A percentile compares a stretch with the other conserved stretches of the same genome.
These are phyloP conservation scores for Papilio machaon DNA, from an alignment of 1,140 invertebrate species.

Conservation along the genomic window DNA sequence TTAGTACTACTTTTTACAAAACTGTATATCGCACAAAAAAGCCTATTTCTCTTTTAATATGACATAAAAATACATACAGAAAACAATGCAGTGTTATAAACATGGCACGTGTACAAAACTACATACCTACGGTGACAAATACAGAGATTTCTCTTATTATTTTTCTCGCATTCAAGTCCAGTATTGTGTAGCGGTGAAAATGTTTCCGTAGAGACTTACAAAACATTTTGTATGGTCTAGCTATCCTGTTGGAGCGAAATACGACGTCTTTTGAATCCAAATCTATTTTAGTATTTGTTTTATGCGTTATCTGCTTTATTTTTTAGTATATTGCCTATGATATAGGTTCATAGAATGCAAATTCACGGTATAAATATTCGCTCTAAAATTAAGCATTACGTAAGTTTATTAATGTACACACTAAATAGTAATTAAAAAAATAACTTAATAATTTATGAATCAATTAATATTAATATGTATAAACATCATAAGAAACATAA, in stretches of 20 bases:
- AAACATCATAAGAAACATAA: neutral
- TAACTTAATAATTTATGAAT: no score
- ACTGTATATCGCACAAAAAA: neutral
- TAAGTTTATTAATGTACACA: neutral
- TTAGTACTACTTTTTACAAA: neutral
- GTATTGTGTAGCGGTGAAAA: neutral
- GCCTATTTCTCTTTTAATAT: neutral
- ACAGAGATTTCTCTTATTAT: neutral
- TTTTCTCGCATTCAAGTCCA: neutral
- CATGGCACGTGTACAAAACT: constrained; percentile 9
- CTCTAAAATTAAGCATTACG: no score
- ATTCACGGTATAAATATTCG: no score
- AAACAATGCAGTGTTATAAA: constrained; percentile 3
- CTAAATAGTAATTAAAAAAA: no score
- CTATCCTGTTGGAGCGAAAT: constrained; percentile 8
- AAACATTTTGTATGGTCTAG: constrained; percentile 21
- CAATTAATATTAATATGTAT: no score
- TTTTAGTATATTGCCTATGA: neutral
- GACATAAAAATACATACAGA: neutral
- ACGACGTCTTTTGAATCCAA: neutral
- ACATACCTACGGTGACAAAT: neutral
- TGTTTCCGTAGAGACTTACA: constrained; percentile 11
- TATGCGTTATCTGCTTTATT: neutral
- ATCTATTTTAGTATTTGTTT: neutral
- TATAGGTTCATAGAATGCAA: neutral